A percentile compares a stretch with the other conserved stretches of the same genome.
Evolutionary conservation across 2,888 invertebrate species (phyloP).

Genomic region (Caenorhabditis sulstoni): DNA sequence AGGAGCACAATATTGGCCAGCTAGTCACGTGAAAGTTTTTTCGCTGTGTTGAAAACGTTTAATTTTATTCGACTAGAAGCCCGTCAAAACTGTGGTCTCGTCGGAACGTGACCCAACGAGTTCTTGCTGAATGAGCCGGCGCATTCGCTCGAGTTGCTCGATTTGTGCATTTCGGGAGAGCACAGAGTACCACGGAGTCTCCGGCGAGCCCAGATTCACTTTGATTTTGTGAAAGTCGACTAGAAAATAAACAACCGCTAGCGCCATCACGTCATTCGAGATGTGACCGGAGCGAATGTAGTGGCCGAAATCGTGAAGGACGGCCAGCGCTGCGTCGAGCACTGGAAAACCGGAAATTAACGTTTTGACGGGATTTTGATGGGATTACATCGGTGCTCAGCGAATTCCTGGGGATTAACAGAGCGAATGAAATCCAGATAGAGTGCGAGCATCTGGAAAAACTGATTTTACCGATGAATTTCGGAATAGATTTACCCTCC

Average conservation of each 20-base stretch:
- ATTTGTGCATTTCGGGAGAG: conserved; percentile 18
- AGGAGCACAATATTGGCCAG: too few species aligned
- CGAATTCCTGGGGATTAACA: conserved; percentile 41
- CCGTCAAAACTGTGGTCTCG: neutral
- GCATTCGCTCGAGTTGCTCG: conserved; percentile 28
- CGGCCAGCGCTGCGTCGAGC: conserved; percentile 47
- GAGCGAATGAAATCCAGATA: conserved; percentile 46
- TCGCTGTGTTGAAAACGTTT: neutral
- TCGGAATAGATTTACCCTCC: conserved; percentile 44
- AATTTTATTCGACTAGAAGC: neutral
- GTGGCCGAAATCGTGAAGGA: conserved; percentile 45
- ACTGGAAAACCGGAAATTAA: conserved; percentile 22
- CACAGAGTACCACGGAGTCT: conserved; percentile 21
- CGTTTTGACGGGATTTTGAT: neutral
- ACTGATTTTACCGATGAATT: too few species aligned
- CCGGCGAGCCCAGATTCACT: conserved; percentile 13
- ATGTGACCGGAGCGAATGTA: neutral
- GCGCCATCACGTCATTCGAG: conserved; percentile 31
- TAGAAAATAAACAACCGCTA: conserved; percentile 47
- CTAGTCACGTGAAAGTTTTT: neutral
- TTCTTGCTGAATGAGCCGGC: conserved; percentile 20
- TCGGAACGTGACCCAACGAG: conserved; percentile 14
- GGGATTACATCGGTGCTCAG: conserved; percentile 18
- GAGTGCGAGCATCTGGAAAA: conserved; percentile 41
- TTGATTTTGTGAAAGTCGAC: conserved; percentile 41